Evolutionary conservation across 1,140 invertebrate genomes (phyloP), one percentile per base, ranked within the genome.

Genomic region (Hirudo medicinalis): DNA sequence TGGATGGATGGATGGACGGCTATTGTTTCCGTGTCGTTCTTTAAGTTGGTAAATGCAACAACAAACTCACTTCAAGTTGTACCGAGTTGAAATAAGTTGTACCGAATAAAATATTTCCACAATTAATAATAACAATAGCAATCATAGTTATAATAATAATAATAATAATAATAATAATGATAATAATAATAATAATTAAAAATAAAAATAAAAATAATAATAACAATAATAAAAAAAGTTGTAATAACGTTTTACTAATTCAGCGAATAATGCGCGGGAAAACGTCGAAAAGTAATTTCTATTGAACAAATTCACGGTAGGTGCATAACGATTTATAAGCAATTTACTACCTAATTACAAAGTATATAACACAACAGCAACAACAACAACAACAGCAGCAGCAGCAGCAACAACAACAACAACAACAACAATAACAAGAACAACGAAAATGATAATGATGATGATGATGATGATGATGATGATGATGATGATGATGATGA

Each of bases 121-220:
- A n/a, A n/a, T n/a, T 63, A 32, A 63, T 63, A 63, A 63, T 63
- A 63, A 63, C 17, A 63, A 63, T 32, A 63, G 17, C 17, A 49
- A 49, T 63, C 3, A 63, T 8, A 63, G 17, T 32, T 8, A 25
- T 32, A 63, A 22, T 32, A 63, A 63, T 63, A 63, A 63, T 22
- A 63, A 63, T 4, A 63, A 25, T 22, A 32, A 63, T 63, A 25
- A 32, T 5, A 32, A 63, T 63, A 63, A 25, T 63, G 17, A 32
- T 63, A 63, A 32, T 63, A 63, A 32, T n/a, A 63, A n/a, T 8
- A 63, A 63, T 25, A 63, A 32, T n/a, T n/a, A n/a, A n/a, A n/a
- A 63, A 63, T 13, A 25, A 32, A 1, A 32, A 63, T 63, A 63
- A 25, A 8, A 63, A 32, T 63, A 63, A 32, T 63, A 63, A 32